Percentiles rank a stretch among this genome's conserved stretches.
Evolutionary conservation across 1,140 invertebrate species (phyloP).

Genomic region (Bicyclus anynana): DNA sequence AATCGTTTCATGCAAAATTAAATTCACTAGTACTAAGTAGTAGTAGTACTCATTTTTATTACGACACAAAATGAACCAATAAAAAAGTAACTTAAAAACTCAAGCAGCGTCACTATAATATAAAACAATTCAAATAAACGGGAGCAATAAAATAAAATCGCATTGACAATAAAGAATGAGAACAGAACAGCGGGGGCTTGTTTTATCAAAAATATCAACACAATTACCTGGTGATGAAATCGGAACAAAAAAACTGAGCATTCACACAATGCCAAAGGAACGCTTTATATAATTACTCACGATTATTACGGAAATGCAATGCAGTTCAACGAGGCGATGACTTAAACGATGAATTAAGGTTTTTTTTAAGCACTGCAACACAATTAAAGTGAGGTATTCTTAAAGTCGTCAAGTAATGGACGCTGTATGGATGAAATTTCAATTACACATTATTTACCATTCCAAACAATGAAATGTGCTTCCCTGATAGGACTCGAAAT

Average conservation of each 20-base stretch:
- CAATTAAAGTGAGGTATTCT: not conserved
- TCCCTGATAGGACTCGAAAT: too few relatives aligned
- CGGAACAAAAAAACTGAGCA: slow-evolving; percentile 1
- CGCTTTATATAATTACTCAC: slow-evolving; percentile 5
- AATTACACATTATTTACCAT: not conserved
- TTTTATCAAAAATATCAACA: slow-evolving; percentile 1
- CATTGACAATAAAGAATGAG: not conserved
- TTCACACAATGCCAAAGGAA: not conserved
- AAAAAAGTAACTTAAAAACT: not conserved
- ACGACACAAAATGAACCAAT: too few relatives aligned
- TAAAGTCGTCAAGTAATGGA: not conserved
- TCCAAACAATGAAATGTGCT: too few relatives aligned
- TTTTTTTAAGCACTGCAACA: slow-evolving; percentile 7
- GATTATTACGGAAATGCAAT: slow-evolving; percentile 12
- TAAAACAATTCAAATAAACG: not conserved
- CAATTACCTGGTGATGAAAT: slow-evolving; percentile 7
- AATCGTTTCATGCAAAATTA: too few relatives aligned
- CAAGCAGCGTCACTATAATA: not conserved
- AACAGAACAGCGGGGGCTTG: not conserved
- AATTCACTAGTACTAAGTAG: too few relatives aligned
- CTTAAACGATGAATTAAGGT: slow-evolving; percentile 5
- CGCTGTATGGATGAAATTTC: not conserved
- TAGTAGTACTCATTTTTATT: too few relatives aligned
- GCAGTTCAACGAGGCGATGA: slow-evolving; percentile 4
- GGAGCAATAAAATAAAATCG: not conserved